Evolutionary conservation across 1,140 invertebrate genomes (phyloP), one percentile per base, ranked within the genome.

Genomic region (Caenorhabditis inopinata): DNA sequence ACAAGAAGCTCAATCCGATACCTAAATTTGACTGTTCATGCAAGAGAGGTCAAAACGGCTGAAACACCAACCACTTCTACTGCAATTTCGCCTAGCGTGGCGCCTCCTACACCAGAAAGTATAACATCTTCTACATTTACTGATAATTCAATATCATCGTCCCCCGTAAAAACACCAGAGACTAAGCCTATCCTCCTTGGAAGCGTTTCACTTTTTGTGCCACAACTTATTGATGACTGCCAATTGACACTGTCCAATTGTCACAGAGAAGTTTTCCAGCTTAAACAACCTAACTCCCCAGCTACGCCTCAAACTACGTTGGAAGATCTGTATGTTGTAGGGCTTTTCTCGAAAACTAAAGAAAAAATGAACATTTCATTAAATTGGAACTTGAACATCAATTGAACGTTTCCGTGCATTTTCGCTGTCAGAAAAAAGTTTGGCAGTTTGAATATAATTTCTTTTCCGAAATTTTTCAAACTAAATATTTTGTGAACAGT

Each of bases 171-270:
- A 35, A 16, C 23, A 18, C 58, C 80, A 38, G 46, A 73, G 11
- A 23, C 53, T 2, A 83, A 49, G 58, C 75, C 80, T n/a, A 81
- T 84, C 58, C 82, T 87, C n/a, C 73, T 86, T 27, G 86, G 86
- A 32, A 85, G 84, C 78, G 85, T 86, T 21, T 86, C 84, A 23
- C 78, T 87, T 25, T 87, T 84, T 53, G 75, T 87, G 12, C 86
- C 85, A 16, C 82, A 87, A 78, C 35, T 87, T 3, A 83, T 87
- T 29, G 86, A 85, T 74, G 86, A 87, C 53, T 87, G 86, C 51
- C 74, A 77, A 27, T 68, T 87, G 35, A 86, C 83, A 21, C 78
- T 85, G 32, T 87, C 86, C 6, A 87, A 87, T 58, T 83, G 85
- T 74, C 86, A 87, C 75, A 74, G 84, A 46, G 86, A 87, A 82